phyloP scores from a whole-genome alignment of 2,113 vertebrate genomes.

The Xyliphius kryptos region DNA sequence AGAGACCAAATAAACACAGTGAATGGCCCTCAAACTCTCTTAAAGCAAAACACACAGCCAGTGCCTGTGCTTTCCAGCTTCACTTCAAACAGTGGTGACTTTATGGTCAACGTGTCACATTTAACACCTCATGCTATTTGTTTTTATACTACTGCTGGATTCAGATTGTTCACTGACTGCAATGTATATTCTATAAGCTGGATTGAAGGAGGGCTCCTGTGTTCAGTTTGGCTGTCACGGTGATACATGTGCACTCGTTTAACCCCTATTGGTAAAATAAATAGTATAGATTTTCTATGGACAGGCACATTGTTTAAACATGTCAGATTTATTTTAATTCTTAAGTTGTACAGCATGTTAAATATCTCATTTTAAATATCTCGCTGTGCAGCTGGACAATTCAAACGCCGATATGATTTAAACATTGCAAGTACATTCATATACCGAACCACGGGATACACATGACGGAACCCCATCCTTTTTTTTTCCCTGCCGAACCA shows the following conservation, averaged over 20 bases:
- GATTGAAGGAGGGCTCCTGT: too few relatives aligned
- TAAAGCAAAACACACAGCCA: conserved; percentile 30
- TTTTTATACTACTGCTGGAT: not conserved
- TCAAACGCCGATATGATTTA: too few relatives aligned
- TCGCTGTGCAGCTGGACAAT: too few relatives aligned
- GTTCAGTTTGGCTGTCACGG: too few relatives aligned
- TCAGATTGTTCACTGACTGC: not conserved
- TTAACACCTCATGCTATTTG: not conserved
- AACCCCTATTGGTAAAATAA: not conserved
- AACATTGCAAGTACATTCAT: too few relatives aligned
- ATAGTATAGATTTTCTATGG: not conserved
- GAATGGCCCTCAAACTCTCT: conserved; percentile 18
- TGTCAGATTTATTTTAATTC: too few relatives aligned
- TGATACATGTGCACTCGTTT: conserved; percentile 18
- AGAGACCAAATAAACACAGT: conserved; percentile 36
- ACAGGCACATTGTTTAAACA: too few relatives aligned
- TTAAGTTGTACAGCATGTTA: too few relatives aligned
- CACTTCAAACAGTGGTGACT: conserved; percentile 2
- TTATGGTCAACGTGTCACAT: conserved; percentile 1
- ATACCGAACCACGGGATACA: too few relatives aligned
- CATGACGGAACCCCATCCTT: too few relatives aligned
- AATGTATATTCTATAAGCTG: conserved; percentile 20
- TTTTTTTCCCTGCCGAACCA: too few relatives aligned
- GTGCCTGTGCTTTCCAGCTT: conserved; percentile 14
- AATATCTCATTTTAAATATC: too few relatives aligned